Evolutionary conservation across 2,113 vertebrate species (phyloP).

Genomic region (Gymnocephalus cernua): DNA sequence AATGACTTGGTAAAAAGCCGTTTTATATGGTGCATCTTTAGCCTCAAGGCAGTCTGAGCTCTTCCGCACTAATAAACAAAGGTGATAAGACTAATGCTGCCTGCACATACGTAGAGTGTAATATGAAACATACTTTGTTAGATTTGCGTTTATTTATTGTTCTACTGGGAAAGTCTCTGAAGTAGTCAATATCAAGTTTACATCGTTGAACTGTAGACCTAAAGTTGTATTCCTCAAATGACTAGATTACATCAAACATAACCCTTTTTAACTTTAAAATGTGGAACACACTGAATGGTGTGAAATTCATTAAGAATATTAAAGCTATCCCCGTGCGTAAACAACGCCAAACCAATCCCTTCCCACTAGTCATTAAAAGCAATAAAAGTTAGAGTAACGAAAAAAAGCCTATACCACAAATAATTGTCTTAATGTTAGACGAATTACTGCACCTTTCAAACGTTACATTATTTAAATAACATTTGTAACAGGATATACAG

Average conservation of each 20-base stretch:
- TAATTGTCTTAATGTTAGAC: background rate
- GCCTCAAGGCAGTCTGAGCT: conserved; percentile 20
- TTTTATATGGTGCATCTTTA: conserved; percentile 49
- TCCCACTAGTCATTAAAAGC: background rate
- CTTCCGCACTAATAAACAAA: conserved; percentile 41
- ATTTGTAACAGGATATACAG: background rate
- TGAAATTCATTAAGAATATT: background rate
- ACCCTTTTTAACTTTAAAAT: background rate
- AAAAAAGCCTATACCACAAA: background rate
- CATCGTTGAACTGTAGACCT: background rate
- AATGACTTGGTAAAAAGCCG: conserved; percentile 37
- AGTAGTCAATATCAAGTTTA: background rate
- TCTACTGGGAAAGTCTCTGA: background rate
- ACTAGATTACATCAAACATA: background rate
- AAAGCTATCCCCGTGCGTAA: conserved; percentile 12
- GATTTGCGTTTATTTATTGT: background rate
- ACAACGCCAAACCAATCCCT: background rate
- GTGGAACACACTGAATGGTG: background rate
- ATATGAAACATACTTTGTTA: background rate
- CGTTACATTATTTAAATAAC: background rate
- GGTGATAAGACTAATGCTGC: conserved; percentile 3
- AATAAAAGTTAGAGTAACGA: background rate
- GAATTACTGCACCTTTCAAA: background rate
- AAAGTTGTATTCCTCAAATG: background rate
- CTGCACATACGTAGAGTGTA: conserved; percentile 7